These are phyloP conservation scores for Drosophila diplacantha DNA, from an alignment of 2,888 invertebrate species.

Conservation along the genomic window DNA sequence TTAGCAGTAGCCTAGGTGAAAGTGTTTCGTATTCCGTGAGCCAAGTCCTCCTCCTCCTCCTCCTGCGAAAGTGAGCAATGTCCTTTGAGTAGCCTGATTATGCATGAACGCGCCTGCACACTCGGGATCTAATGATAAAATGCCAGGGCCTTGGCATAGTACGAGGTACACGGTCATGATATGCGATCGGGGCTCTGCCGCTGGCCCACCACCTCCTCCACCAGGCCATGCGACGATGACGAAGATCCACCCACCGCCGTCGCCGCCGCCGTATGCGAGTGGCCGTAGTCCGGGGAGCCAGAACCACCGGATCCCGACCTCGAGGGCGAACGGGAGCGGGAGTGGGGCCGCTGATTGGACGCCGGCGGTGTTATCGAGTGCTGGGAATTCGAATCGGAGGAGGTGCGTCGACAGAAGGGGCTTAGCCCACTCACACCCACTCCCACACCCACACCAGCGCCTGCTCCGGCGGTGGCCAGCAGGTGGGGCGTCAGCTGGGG, in stretches of 20 bases:
- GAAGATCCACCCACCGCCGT: not conserved
- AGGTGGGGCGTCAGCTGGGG: constrained; percentile 78
- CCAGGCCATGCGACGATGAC: constrained; percentile 6
- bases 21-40: constrained; percentile 32
- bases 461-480: constrained; percentile 67
- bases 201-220: constrained; percentile 42
- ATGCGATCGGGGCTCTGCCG: constrained; percentile 74
- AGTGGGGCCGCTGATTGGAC: constrained; percentile 11
- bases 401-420: constrained; percentile 75
- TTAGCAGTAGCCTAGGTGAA: constrained; percentile 66
- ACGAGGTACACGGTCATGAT: constrained; percentile 77
- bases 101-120: constrained; percentile 7
- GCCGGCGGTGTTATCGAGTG: constrained; percentile 79
- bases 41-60: constrained; percentile 4
- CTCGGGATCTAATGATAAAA: constrained; percentile 61
- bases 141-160: constrained; percentile 73
- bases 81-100: constrained; percentile 24
- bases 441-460: not conserved
- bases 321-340: constrained; percentile 24
- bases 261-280: constrained; percentile 20
- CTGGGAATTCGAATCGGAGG: constrained; percentile 80
- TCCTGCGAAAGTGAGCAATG: constrained; percentile 53
- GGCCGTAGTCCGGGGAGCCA: constrained; percentile 54
- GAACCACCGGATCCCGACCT: constrained; percentile 46
- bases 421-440: constrained; percentile 76